These are phyloP conservation scores for Microctenopoma steveboyesi DNA, from an alignment of 2,797 vertebrate species.

Conservation along the genomic window DNA sequence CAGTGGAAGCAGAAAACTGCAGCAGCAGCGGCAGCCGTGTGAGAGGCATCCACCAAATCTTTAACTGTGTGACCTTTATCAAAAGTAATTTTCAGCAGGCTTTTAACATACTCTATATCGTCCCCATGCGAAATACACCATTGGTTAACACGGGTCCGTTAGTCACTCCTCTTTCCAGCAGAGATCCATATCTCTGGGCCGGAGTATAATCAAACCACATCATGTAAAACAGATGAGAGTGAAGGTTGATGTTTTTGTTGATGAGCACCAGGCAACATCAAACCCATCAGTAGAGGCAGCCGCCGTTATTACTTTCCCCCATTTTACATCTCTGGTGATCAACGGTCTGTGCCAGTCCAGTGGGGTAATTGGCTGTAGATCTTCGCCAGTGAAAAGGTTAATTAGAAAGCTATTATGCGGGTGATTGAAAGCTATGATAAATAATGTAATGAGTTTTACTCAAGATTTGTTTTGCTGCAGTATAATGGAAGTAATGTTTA, in stretches of 20 bases:
- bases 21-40: conserved; percentile 29
- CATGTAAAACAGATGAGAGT: neutral
- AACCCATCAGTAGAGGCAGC: conserved; percentile 40
- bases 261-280: conserved; percentile 28
- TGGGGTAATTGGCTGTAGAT: conserved; percentile 74
- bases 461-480: conserved; percentile 59
- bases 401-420: conserved; percentile 72
- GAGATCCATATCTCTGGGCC: conserved; percentile 5
- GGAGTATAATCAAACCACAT: conserved; percentile 13
- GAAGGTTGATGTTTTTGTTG: conserved; percentile 33
- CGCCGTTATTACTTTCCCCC: conserved; percentile 51
- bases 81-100: conserved; percentile 69
- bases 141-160: conserved; percentile 44
- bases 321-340: conserved; percentile 70
- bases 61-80: conserved; percentile 78
- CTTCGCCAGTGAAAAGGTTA: conserved; percentile 76
- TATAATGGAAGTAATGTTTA: conserved; percentile 12
- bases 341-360: conserved; percentile 58
- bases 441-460: conserved; percentile 59
- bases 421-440: conserved; percentile 75
- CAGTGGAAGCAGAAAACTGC: neutral
- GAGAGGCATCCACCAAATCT: conserved; percentile 58
- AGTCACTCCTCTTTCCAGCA: conserved; percentile 40
- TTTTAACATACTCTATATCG: conserved; percentile 58
- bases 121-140: conserved; percentile 55